Evolutionary conservation across 2,113 vertebrate genomes (phyloP).

Genomic region (Orientallactaga bullata): DNA sequence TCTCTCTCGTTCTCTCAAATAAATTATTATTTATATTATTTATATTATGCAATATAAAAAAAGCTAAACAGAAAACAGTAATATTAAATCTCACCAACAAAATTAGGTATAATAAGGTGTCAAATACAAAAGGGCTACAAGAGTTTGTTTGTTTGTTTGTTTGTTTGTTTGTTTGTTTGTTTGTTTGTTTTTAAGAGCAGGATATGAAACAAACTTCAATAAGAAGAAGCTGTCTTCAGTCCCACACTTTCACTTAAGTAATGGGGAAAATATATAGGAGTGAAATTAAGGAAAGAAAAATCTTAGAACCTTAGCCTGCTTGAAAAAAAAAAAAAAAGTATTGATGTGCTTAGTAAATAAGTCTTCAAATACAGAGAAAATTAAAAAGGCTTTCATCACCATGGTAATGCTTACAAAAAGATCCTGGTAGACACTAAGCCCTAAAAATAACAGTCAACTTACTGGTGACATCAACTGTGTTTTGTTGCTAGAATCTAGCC

Average conservation of each 20-base stretch:
- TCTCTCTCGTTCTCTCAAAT: too few relatives aligned
- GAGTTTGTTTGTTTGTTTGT: neutral
- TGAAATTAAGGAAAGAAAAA: conserved; percentile 53
- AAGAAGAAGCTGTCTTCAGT: conserved; percentile 24
- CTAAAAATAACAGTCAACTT: conserved; percentile 52
- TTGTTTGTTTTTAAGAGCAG: conserved; percentile 10
- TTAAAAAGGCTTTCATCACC: conserved; percentile 42
- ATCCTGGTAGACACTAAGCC: conserved; percentile 15
- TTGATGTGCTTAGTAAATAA: conserved; percentile 35
- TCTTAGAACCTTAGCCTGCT: conserved; percentile 1
- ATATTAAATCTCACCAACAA: conserved; percentile 53
- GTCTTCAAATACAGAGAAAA: conserved; percentile 54
- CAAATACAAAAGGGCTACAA: neutral
- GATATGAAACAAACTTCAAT: conserved; percentile 21
- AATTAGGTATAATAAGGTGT: neutral
- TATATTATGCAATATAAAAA: too few relatives aligned
- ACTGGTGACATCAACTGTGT: conserved; percentile 33
- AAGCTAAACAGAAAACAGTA: neutral
- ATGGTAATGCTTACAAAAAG: conserved; percentile 47
- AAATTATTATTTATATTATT: too few relatives aligned
- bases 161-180: neutral
- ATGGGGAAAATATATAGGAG: neutral
- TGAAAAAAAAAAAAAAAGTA: neutral
- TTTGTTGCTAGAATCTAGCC: conserved; percentile 33
- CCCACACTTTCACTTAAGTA: conserved; percentile 49